phyloP scores from a whole-genome alignment of 2,797 vertebrate genomes.

The Babyrousa celebensis region DNA sequence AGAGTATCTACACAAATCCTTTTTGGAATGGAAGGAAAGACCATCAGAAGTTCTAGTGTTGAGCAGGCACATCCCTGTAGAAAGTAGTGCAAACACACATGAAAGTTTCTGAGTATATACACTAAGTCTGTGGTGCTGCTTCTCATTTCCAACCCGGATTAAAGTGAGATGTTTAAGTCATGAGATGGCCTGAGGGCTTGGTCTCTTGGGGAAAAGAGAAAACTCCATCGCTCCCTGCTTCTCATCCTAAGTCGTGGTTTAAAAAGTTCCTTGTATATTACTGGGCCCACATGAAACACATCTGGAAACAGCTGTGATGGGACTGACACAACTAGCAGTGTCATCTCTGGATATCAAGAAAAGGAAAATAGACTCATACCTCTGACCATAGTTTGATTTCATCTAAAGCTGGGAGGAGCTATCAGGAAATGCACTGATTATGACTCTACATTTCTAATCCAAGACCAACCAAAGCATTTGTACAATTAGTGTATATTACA shows the following conservation, averaged over 20 bases:
- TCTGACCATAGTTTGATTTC: background rate
- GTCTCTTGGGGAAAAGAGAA: background rate
- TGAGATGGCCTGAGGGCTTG: background rate
- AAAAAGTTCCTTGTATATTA: background rate
- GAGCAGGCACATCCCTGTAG: background rate
- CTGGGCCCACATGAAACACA: background rate
- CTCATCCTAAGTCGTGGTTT: background rate
- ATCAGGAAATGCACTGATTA: background rate
- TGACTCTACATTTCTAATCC: background rate
- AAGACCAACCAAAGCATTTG: background rate
- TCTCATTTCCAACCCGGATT: background rate
- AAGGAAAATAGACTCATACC: background rate
- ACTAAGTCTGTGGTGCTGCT: background rate
- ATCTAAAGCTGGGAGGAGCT: background rate
- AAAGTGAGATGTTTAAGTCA: background rate
- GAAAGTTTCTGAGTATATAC: background rate
- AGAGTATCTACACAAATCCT: background rate
- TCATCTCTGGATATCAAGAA: background rate
- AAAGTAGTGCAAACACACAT: background rate
- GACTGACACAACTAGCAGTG: background rate
- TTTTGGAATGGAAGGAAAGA: slow-evolving; percentile 5
- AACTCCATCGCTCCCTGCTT: background rate
- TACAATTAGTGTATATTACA: slow-evolving; percentile 30
- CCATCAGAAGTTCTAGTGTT: background rate
- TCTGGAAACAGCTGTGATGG: background rate